Conservation (phyloP, 2,797 vertebrate species). For the Peromyscus aztecus region DNA sequence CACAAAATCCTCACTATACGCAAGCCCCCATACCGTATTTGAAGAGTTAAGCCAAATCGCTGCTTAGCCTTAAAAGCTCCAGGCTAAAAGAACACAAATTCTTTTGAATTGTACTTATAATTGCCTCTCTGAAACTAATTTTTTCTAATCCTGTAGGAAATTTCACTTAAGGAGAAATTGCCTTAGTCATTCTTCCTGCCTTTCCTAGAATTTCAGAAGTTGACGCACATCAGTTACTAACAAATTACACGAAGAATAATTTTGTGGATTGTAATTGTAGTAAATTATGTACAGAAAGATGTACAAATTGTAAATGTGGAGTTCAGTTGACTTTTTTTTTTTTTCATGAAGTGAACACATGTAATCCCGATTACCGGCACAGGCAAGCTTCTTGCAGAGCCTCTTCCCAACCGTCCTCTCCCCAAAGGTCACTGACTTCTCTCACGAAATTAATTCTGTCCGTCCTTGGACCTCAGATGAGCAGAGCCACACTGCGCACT, state of each 20-base stretch:
- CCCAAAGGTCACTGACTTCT: background rate
- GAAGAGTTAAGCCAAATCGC: background rate
- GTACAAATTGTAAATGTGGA: background rate
- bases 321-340: background rate
- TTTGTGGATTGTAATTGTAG: conserved; percentile 2
- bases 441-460: background rate
- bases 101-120: background rate
- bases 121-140: conserved; percentile 24
- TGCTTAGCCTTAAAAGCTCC: background rate
- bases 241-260: background rate
- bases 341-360: background rate
- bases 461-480: background rate
- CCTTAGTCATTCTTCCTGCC: conserved; percentile 20
- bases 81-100: conserved; percentile 7
- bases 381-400: background rate
- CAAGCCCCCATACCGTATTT: background rate
- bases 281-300: background rate
- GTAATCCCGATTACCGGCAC: background rate
- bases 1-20: background rate
- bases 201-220: conserved; percentile 57
- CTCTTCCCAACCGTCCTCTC: background rate
- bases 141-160: conserved; percentile 32
- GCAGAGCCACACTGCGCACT: background rate
- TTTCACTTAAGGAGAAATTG: conserved; percentile 52
- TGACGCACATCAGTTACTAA: conserved; percentile 46